Conservation (phyloP, 37 sponge, comb jelly and placozoan genomes). For the Petrosia ficiformis region DNA sequence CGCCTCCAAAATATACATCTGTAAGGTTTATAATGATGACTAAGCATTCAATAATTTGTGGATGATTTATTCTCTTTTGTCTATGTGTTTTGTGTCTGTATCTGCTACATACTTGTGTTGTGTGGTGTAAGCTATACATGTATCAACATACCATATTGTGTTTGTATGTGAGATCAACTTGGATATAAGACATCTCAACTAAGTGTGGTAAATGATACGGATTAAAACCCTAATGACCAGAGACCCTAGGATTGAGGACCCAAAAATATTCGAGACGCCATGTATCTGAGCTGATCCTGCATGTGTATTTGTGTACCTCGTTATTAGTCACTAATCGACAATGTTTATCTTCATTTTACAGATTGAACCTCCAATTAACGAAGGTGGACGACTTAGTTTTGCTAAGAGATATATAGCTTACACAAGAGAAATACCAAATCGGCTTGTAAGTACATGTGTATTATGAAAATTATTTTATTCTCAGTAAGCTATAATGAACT, state of each 20-base stretch:
- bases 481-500: too few species aligned
- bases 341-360: neutral
- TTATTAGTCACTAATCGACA: neutral
- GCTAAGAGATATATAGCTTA: neutral
- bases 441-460: too few species aligned
- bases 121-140: neutral
- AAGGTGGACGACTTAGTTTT: constrained; percentile 1
- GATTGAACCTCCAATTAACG: neutral
- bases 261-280: too few species aligned
- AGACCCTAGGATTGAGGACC: too few species aligned
- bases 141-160: neutral
- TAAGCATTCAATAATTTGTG: neutral
- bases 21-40: neutral
- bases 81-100: too few species aligned
- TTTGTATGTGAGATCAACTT: neutral
- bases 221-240: too few species aligned
- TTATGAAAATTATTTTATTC: too few species aligned
- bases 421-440: neutral
- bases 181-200: neutral
- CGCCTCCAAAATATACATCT: constrained; percentile 3
- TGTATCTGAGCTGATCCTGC: too few species aligned
- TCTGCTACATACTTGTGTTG: too few species aligned
- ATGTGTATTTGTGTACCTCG: too few species aligned
- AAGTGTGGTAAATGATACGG: too few species aligned
- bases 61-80: too few species aligned